Conservation (phyloP, 1,140 invertebrate species). For the Gryllus bimaculatus region DNA sequence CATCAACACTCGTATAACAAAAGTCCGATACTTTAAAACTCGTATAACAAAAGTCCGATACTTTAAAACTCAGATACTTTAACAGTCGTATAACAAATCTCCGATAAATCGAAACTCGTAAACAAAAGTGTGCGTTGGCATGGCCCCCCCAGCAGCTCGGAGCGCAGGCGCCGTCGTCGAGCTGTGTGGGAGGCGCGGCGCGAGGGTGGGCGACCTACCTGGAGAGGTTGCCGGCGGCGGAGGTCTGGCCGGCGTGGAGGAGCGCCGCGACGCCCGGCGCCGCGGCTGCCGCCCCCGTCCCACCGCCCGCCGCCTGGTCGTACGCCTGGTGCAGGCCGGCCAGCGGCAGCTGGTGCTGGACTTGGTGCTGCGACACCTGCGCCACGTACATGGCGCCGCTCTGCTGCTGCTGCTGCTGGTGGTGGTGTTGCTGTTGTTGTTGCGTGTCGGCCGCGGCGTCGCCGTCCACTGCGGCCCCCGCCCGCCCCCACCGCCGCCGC, state of each 20-base stretch:
- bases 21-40: too few relatives aligned
- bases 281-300: too few relatives aligned
- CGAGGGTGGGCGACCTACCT: neutral
- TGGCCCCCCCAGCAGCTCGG: too few relatives aligned
- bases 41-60: too few relatives aligned
- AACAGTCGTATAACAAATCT: too few relatives aligned
- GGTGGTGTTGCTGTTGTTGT: neutral
- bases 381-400: neutral
- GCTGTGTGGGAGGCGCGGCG: too few relatives aligned
- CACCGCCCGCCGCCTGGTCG: neutral
- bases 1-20: too few relatives aligned
- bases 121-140: too few relatives aligned
- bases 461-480: neutral
- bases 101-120: too few relatives aligned
- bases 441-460: neutral
- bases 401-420: neutral
- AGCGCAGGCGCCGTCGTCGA: too few relatives aligned
- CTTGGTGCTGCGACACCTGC: neutral
- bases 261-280: neutral
- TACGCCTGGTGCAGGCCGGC: neutral
- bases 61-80: too few relatives aligned
- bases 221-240: neutral
- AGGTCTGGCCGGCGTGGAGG: neutral
- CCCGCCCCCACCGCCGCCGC: too few relatives aligned
- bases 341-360: neutral